These are phyloP conservation scores for Aculops lycopersici DNA, from an alignment of 1,140 invertebrate genomes.

Conservation along the genomic window DNA sequence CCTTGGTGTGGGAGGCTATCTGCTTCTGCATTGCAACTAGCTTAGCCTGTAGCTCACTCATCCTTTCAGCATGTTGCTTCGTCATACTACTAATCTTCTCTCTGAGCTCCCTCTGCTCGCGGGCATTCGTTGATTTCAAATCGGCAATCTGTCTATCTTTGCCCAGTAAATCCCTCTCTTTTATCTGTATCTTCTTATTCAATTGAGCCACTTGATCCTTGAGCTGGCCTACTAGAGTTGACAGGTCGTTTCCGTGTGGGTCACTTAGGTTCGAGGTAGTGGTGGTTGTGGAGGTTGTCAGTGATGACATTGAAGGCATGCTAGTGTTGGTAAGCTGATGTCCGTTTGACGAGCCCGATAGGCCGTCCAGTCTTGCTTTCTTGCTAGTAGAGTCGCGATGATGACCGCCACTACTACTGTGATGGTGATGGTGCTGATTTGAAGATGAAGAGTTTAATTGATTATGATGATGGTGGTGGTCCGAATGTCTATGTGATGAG, in stretches of 20 bases:
- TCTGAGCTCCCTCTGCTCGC: conserved; percentile 45
- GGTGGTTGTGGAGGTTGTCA: background rate
- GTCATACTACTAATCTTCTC: conserved; percentile 46
- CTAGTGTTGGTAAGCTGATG: too few species aligned
- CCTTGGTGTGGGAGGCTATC: conserved; percentile 45
- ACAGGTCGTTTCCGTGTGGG: conserved; percentile 60
- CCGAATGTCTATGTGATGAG: background rate
- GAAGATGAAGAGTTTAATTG: background rate
- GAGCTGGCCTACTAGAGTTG: conserved; percentile 67
- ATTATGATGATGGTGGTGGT: background rate
- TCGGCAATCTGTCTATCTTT: conserved; percentile 71
- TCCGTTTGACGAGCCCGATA: conserved; percentile 1
- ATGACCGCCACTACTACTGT: background rate
- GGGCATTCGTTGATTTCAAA: conserved; percentile 61
- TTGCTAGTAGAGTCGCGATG: background rate
- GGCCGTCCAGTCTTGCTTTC: conserved; percentile 5
- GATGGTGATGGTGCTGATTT: conserved; percentile 1
- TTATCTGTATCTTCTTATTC: conserved; percentile 51
- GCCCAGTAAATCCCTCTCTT: conserved; percentile 47
- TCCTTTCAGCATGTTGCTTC: conserved; percentile 42
- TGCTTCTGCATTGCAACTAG: conserved; percentile 20
- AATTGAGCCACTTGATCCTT: conserved; percentile 66
- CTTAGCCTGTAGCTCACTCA: conserved; percentile 22
- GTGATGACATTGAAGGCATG: background rate
- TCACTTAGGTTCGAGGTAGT: conserved; percentile 18